Base-by-base conservation (phyloP, 2,888 invertebrate species). In the Clunio marinus region DNA sequence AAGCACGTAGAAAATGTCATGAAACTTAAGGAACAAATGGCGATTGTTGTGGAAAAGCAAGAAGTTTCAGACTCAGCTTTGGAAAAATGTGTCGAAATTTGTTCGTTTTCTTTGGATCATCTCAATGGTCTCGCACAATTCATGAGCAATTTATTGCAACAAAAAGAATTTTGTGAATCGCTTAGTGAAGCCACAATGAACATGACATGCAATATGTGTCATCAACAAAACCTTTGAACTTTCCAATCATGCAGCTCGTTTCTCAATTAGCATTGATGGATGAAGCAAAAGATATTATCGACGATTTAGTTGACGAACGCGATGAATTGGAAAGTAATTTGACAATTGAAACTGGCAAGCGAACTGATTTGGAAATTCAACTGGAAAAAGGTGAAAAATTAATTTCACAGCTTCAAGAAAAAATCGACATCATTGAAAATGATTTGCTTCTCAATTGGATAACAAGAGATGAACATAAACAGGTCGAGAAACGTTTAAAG, bases 61-160 rank as follows among this genome's bases (percentile, higher is more conserved):
- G 27, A 46, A 41, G 51, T 58, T 2, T 25, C 57, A 2, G 68
- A 68, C 7, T n/a, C 28, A n/a, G 58, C 45, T n/a, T n/a, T 51
- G 35, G 25, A 22, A 1, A 57, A 78, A 46, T 70, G 76, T 1
- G 72, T 73, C 41, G 71, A 74, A 15, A 74, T 76, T 1, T 79
- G 78, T 71, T 69, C 72, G 1, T 74, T 83, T 46, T 75, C 86
- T 5, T 82, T 83, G 17, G 78, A 76, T 27, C 81, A 85, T 0
- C 73, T 86, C 3, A 83, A 85, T 71, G 86, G 86, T 73, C 74
- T 86, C 51, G 84, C 85, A 0, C 77, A 81, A 13, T 86, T 86
- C 73, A 76, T 86, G 10, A 83, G 84, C 71, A 82, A 83, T 0
- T 75, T 86, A 62, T 76, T 86, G 1, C 81, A 81, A 71, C 81